Evolutionary conservation across 2,113 vertebrate species (phyloP), one percentile per base, ranked within the genome.

Genomic region (Eulemur macaco): DNA sequence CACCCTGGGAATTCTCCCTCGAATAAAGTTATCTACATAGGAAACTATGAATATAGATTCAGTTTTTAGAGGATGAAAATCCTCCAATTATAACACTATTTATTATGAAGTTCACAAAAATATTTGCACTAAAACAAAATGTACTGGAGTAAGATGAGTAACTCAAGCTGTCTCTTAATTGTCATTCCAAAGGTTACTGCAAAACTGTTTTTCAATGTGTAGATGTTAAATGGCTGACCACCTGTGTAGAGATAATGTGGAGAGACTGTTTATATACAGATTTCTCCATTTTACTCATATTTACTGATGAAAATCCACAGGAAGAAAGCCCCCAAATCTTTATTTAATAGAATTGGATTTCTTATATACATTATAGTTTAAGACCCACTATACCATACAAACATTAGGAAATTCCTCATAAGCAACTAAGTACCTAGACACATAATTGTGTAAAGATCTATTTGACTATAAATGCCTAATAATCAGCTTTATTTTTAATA

Each of bases 31-130:
- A 12, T 97, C 89, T 89, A 63, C 12, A n/a, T 45, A 68, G 58
- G 52, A 78, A 94, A 86, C 66, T 15, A 89, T 96, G 95, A 95
- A 94, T 95, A 64, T 31, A 96, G 37, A 95, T 88, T 86, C 60
- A 71, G 66, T 90, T 96, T 86, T 86, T 89, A 94, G 71, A 87
- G 21, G 39, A 83, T 84, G 0, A 50, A 94, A 96, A 78, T 80
- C 47, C 27, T 91, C 11, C 66, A 94, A 80, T 95, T 89, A 90
- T 68, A 92, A 85, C 10, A 73, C 66, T 92, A 88, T 86, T 93
- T 95, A 96, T 94, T 96, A 90, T 86, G 47, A 94, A 7, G 81
- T 68, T 92, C 71, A 90, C 13, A 94, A 92, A 91, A 95, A 73
- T 85, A 90, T 94, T 97, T 97, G 31, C 50, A 92, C 11, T 45